A percentile compares a stretch with the other conserved stretches of the same genome.
Conservation (phyloP, 2,113 vertebrate species). For the Fulmarus glacialis region DNA sequence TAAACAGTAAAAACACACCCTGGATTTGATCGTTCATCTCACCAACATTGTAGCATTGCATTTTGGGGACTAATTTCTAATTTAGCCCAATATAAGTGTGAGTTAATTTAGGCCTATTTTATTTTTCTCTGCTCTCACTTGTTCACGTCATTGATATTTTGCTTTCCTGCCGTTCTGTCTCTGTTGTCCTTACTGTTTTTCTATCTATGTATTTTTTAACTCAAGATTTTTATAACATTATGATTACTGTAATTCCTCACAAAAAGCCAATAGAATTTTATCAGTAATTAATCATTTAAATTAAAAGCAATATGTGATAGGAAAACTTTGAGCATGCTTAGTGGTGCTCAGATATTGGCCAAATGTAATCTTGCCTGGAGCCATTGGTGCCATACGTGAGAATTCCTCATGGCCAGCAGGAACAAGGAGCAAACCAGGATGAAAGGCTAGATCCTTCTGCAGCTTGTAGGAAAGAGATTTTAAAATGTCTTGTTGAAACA, state of each 20-base stretch:
- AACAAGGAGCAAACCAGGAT: background rate
- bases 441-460: background rate
- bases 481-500: background rate
- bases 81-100: background rate
- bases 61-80: background rate
- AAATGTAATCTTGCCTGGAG: background rate
- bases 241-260: background rate
- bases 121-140: background rate
- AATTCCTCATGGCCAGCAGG: background rate
- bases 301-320: background rate
- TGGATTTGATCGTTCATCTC: background rate
- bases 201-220: background rate
- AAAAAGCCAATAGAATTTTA: background rate
- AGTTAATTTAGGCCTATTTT: background rate
- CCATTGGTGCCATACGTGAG: fast-evolving
- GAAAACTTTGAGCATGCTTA: background rate
- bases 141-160: background rate
- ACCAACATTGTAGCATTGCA: background rate
- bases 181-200: background rate
- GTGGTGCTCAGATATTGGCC: background rate
- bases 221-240: background rate
- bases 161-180: background rate
- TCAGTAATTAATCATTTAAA: background rate
- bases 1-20: background rate
- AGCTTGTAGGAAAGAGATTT: background rate